Evolutionary conservation across 2,797 vertebrate species (phyloP).

Genomic region (Tinamus major): DNA sequence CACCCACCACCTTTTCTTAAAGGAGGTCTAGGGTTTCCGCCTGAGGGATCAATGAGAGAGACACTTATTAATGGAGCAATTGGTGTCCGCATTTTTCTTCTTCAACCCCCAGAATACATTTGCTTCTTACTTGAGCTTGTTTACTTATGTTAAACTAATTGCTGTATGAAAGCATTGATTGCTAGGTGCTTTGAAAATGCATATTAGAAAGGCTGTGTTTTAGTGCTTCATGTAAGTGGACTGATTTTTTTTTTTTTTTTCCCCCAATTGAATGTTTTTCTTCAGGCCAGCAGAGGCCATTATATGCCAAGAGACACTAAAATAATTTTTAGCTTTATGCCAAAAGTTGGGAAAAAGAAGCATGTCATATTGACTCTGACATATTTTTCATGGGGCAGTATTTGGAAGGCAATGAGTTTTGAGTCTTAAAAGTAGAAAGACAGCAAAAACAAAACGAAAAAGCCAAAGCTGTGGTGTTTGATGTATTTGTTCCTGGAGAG

Average conservation of each 20-base stretch:
- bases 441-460: not conserved
- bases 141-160: not conserved
- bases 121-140: not conserved
- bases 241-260: not conserved
- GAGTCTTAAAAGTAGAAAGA: not conserved
- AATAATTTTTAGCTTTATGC: not conserved
- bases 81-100: conserved; percentile 32
- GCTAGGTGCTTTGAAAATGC: not conserved
- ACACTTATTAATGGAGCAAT: not conserved
- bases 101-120: not conserved
- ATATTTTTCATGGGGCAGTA: not conserved
- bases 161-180: not conserved
- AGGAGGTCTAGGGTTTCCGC: not conserved
- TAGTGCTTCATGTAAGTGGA: too few species aligned
- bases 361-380: accelerated
- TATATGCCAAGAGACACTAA: not conserved
- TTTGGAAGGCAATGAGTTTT: not conserved
- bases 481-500: not conserved
- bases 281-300: not conserved
- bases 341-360: not conserved
- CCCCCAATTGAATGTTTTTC: not conserved
- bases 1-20: not conserved
- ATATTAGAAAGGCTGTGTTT: not conserved
- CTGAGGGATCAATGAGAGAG: not conserved
- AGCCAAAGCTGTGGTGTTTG: not conserved